Evolutionary conservation across 37 sponge, comb jelly and placozoan species (phyloP).

Genomic region (Crambe crambe): DNA sequence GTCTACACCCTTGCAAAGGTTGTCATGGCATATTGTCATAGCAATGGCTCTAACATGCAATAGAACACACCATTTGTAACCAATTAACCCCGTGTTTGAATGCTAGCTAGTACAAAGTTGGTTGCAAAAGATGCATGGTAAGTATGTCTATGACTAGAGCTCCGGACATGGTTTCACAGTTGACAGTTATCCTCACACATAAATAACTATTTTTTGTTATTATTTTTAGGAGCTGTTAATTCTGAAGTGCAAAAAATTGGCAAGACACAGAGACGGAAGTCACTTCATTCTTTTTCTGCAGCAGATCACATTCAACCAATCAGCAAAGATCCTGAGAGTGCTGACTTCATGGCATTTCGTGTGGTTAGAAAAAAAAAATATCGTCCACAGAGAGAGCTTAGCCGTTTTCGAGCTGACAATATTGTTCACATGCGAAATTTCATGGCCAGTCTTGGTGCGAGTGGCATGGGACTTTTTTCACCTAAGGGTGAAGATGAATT

Average conservation of each 20-base stretch:
- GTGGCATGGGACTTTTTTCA: constrained; percentile 43
- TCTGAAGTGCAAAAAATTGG: constrained; percentile 7
- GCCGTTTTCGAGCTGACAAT: constrained; percentile 47
- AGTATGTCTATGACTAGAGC: too few species aligned
- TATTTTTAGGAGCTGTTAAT: too few species aligned
- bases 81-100: too few species aligned
- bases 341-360: constrained; percentile 63
- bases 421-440: constrained; percentile 56
- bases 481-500: constrained; percentile 22
- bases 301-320: constrained; percentile 41
- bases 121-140: too few species aligned
- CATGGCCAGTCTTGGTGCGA: constrained; percentile 67
- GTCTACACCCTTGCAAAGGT: too few species aligned
- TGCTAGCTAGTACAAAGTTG: too few species aligned
- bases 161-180: too few species aligned
- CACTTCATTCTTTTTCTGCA: constrained; percentile 30
- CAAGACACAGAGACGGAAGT: constrained; percentile 1
- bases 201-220: too few species aligned
- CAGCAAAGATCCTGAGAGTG: constrained; percentile 52
- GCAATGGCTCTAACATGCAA: too few species aligned
- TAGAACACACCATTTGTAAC: too few species aligned
- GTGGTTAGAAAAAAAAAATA: constrained; percentile 23
- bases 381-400: constrained; percentile 19
- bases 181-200: too few species aligned
- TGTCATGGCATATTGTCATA: too few species aligned